Conservation (phyloP, 1,140 invertebrate species). For the Ctenoplectra terminalis region DNA sequence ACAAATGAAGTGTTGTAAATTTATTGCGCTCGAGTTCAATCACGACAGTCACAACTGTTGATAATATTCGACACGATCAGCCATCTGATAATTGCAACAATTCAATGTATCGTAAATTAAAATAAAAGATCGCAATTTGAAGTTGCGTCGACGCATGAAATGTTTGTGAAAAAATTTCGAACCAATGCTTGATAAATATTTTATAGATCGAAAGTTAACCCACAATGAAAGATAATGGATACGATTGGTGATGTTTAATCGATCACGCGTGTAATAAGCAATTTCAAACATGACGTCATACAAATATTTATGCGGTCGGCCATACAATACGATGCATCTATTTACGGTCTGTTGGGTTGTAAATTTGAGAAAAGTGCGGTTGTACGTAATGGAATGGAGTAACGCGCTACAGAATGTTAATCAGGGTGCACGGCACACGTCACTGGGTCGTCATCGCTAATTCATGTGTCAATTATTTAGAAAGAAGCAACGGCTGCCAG, state of each 20-base stretch:
- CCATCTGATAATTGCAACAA: too few relatives aligned
- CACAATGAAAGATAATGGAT: background rate
- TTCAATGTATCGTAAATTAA: too few relatives aligned
- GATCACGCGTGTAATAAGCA: conserved; percentile 3
- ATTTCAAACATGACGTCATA: conserved; percentile 19
- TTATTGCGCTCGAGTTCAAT: background rate
- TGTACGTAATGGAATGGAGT: background rate
- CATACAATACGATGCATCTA: conserved; percentile 16
- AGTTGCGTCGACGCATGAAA: too few relatives aligned
- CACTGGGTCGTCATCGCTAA: conserved; percentile 30
- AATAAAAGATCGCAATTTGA: too few relatives aligned
- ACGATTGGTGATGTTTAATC: background rate
- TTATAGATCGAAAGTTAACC: background rate
- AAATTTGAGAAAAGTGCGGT: conserved; percentile 37
- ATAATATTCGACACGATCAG: too few relatives aligned
- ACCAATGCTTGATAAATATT: too few relatives aligned
- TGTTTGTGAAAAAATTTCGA: too few relatives aligned
- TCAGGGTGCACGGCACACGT: background rate
- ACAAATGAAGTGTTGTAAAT: background rate
- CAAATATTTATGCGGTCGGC: conserved; percentile 31
- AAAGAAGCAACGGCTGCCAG: conserved; percentile 8
- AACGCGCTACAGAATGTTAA: conserved; percentile 7
- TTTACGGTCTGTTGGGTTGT: background rate
- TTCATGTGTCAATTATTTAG: conserved; percentile 28
- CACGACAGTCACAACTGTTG: background rate